phyloP scores from a whole-genome alignment of 2,888 invertebrate genomes.

The Tipula vernalis region DNA sequence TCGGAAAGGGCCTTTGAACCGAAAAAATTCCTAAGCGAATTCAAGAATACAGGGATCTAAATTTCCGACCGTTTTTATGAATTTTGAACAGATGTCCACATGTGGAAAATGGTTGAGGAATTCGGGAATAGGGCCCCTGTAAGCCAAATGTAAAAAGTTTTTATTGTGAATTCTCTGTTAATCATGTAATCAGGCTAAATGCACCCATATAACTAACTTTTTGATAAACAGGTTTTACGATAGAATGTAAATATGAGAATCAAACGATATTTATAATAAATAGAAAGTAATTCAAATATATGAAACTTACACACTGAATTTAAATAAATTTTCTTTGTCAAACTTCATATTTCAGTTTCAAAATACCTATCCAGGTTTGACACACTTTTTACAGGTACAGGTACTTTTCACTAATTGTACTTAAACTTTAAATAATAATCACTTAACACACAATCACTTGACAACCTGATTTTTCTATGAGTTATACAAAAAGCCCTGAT shows the following conservation, averaged over 20 bases:
- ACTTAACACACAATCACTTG: neutral
- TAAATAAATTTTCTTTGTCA: neutral
- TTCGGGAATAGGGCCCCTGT: too few relatives aligned
- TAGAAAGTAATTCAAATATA: neutral
- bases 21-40: too few relatives aligned
- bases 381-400: neutral
- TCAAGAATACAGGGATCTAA: too few relatives aligned
- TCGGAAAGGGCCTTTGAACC: too few relatives aligned
- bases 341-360: neutral
- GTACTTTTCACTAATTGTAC: neutral
- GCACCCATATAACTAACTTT: too few relatives aligned
- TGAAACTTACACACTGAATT: neutral
- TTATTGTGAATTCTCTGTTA: too few relatives aligned
- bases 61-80: too few relatives aligned
- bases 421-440: neutral
- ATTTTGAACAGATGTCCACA: too few relatives aligned
- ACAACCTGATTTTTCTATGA: neutral
- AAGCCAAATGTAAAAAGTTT: too few relatives aligned
- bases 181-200: too few relatives aligned
- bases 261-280: neutral
- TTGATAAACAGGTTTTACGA: neutral
- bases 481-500: neutral
- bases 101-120: too few relatives aligned
- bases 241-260: neutral
- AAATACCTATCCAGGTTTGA: neutral